These are phyloP conservation scores for Turnix velox DNA, from an alignment of 2,113 vertebrate species.

Conservation along the genomic window DNA sequence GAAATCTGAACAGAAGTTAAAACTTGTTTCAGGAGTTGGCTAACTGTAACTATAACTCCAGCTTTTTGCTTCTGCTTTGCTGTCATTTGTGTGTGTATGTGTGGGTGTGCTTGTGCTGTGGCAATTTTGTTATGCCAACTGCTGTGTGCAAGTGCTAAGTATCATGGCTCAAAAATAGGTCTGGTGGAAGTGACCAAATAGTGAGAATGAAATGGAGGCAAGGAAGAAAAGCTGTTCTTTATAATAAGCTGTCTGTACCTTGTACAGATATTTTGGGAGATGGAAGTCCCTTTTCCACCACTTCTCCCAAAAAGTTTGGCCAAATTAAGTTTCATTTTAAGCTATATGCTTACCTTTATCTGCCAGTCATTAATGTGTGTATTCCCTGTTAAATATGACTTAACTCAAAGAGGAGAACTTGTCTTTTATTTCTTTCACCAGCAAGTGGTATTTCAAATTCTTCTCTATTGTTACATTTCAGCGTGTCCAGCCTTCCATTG, in stretches of 20 bases:
- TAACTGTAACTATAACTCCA: not conserved
- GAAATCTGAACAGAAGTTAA: not conserved
- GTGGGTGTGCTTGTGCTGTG: not conserved
- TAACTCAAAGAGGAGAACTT: not conserved
- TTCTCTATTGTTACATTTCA: not conserved
- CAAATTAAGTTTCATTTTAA: not conserved
- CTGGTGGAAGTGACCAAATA: not conserved
- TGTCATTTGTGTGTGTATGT: not conserved
- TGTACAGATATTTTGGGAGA: not conserved
- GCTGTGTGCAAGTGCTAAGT: not conserved
- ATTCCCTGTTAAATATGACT: not conserved
- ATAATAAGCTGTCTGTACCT: not conserved
- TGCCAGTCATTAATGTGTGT: not conserved
- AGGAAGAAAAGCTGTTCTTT: not conserved
- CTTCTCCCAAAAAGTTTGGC: not conserved
- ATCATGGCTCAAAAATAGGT: not conserved
- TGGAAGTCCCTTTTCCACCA: not conserved
- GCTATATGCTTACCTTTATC: not conserved
- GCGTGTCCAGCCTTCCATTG: not conserved
- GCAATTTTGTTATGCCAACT: not conserved
- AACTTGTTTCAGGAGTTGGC: not conserved
- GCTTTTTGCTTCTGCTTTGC: slow-evolving; percentile 31
- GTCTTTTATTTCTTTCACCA: not conserved
- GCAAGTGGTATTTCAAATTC: not conserved
- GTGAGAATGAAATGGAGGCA: not conserved